Percentiles rank a stretch among this genome's conserved stretches.
Evolutionary conservation across 2,888 invertebrate genomes (phyloP).

Genomic region (Apamea anceps): DNA sequence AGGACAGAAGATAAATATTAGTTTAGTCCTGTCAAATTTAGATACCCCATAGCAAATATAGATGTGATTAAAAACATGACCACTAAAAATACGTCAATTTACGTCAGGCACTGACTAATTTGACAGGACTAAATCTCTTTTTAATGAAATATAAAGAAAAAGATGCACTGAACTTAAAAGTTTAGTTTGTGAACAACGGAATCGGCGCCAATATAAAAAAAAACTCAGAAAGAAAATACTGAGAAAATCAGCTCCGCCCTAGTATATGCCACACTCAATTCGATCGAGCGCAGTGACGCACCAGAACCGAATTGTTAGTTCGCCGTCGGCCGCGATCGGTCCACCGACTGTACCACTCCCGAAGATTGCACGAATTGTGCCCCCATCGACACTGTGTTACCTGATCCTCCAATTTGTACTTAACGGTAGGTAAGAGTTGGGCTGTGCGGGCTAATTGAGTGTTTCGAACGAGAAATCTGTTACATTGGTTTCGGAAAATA

Average conservation of each 20-base stretch:
- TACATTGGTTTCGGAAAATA: background rate
- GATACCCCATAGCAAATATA: no score
- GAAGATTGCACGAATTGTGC: slow-evolving; percentile 77
- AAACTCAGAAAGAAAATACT: background rate
- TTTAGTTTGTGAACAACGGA: no score
- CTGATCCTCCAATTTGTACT: slow-evolving; percentile 67
- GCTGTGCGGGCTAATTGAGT: slow-evolving; percentile 40
- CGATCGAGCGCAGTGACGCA: slow-evolving; percentile 69
- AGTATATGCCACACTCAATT: slow-evolving; percentile 61
- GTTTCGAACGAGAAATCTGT: slow-evolving; percentile 10
- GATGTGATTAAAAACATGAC: no score
- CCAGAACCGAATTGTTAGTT: slow-evolving; percentile 78
- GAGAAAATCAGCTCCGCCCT: background rate
- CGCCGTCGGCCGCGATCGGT: slow-evolving; percentile 72
- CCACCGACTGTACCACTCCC: slow-evolving; percentile 80
- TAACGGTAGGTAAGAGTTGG: slow-evolving; percentile 5
- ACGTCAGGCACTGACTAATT: no score
- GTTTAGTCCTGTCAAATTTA: no score
- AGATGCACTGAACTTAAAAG: no score
- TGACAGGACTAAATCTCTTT: no score
- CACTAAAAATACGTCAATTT: no score
- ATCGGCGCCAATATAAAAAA: no score
- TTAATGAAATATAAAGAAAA: no score
- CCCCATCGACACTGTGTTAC: slow-evolving; percentile 73
- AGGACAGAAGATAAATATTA: no score